These are phyloP conservation scores for Argyrosomus japonicus DNA, from an alignment of 2,113 vertebrate species.

Conservation along the genomic window DNA sequence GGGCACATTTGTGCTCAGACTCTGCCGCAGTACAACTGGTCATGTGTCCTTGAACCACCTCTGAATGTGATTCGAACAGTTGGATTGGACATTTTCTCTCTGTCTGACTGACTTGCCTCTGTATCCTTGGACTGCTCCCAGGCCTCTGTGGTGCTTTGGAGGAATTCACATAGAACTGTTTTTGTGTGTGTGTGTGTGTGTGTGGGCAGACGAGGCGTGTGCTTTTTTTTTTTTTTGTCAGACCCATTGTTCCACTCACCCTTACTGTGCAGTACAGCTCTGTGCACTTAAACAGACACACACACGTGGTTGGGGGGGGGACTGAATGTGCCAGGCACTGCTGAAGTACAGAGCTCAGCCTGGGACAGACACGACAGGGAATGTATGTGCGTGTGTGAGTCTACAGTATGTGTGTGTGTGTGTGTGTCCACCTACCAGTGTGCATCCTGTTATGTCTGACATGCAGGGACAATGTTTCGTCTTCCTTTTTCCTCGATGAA, in stretches of 20 bases:
- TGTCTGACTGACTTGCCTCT: slow-evolving; percentile 12
- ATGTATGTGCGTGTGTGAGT: slow-evolving; percentile 22
- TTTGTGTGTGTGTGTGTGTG: slow-evolving; percentile 20
- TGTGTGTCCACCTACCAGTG: slow-evolving; percentile 28
- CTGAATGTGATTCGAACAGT: slow-evolving; percentile 29
- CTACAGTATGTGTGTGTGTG: not conserved
- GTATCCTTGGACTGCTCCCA: slow-evolving; percentile 47
- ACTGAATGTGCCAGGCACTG: slow-evolving; percentile 42
- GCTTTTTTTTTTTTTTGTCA: slow-evolving; percentile 26
- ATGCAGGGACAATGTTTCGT: slow-evolving; percentile 46
- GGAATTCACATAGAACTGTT: slow-evolving; percentile 51
- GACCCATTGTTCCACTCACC: slow-evolving; percentile 55
- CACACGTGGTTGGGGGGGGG: not conserved
- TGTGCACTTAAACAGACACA: slow-evolving; percentile 23
- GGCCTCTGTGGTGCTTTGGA: slow-evolving; percentile 52
- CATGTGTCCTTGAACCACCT: slow-evolving; percentile 49
- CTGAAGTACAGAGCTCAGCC: slow-evolving; percentile 55
- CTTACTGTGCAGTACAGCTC: slow-evolving; percentile 29
- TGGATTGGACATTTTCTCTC: slow-evolving; percentile 21
- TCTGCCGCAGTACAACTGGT: not conserved
- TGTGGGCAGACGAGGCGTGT: not conserved
- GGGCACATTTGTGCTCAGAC: slow-evolving; percentile 6
- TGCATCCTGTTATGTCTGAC: slow-evolving; percentile 63
- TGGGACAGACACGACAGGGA: slow-evolving; percentile 42
- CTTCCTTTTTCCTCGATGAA: slow-evolving; percentile 52